These are phyloP conservation scores for Cenopis cana DNA, from an alignment of 2,888 invertebrate species.

Conservation along the genomic window DNA sequence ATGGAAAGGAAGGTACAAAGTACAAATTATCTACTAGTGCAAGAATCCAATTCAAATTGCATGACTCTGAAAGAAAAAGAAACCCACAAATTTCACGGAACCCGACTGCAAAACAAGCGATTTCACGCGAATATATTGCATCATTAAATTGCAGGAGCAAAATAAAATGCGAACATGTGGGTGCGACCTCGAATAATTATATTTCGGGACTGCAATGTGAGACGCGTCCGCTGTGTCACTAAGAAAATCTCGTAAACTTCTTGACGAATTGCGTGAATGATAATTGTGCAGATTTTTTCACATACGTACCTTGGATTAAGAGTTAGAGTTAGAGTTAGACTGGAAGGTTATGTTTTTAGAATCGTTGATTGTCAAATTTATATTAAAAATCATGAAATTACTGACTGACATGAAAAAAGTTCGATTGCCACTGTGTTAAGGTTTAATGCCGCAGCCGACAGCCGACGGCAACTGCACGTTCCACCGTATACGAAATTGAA, in stretches of 20 bases:
- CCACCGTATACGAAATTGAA: too few relatives aligned
- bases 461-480: too few relatives aligned
- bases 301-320: too few relatives aligned
- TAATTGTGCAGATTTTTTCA: constrained; percentile 24
- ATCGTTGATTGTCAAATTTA: too few relatives aligned
- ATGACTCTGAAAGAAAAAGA: constrained; percentile 8
- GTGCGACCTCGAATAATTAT: constrained; percentile 76
- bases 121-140: constrained; percentile 53
- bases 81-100: constrained; percentile 26
- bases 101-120: constrained; percentile 48
- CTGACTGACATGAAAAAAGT: too few relatives aligned
- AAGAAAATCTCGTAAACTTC: constrained; percentile 45
- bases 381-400: too few relatives aligned
- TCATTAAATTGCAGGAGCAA: constrained; percentile 59
- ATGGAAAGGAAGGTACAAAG: too few relatives aligned
- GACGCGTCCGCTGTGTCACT: constrained; percentile 56
- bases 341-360: too few relatives aligned
- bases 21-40: too few relatives aligned
- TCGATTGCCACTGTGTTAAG: too few relatives aligned
- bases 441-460: too few relatives aligned
- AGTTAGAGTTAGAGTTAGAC: too few relatives aligned
- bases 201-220: constrained; percentile 64
- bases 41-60: background rate
- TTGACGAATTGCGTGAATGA: constrained; percentile 31
- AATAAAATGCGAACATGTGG: constrained; percentile 68